Conservation (phyloP, 53 echinoderm and acorn worm species). For the Pentamera pediparva region DNA sequence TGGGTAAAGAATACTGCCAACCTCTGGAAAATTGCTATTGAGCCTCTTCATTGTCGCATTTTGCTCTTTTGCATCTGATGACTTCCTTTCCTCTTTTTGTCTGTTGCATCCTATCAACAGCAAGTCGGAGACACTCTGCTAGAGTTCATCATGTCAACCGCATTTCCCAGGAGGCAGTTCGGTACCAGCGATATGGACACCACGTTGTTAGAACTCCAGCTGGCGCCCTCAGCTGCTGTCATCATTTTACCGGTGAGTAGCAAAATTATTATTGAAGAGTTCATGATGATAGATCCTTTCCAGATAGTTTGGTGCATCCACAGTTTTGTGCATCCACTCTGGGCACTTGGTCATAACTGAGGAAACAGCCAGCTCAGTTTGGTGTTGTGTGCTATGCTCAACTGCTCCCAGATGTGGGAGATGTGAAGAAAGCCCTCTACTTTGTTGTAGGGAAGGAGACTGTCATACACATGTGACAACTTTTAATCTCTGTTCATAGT, state of each 20-base stretch:
- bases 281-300: background rate
- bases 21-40: too few species aligned
- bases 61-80: background rate
- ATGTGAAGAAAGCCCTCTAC: too few species aligned
- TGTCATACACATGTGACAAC: too few species aligned
- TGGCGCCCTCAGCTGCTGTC: slow-evolving; percentile 78
- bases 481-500: too few species aligned
- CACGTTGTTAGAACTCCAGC: slow-evolving; percentile 54
- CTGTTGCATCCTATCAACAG: slow-evolving; percentile 27
- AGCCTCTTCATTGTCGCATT: too few species aligned
- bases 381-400: background rate
- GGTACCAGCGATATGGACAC: slow-evolving; percentile 54
- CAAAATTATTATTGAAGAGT: background rate
- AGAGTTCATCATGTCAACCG: slow-evolving; percentile 71
- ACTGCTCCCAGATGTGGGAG: too few species aligned
- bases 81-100: background rate
- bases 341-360: background rate
- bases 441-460: too few species aligned
- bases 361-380: background rate
- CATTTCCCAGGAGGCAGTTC: slow-evolving; percentile 74
- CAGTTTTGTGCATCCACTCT: background rate
- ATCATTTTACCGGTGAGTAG: slow-evolving; percentile 76
- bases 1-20: too few species aligned
- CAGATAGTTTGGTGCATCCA: background rate
- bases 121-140: slow-evolving; percentile 49